Conservation (phyloP, 2,888 invertebrate species). For the Acanthopleura granulata region DNA sequence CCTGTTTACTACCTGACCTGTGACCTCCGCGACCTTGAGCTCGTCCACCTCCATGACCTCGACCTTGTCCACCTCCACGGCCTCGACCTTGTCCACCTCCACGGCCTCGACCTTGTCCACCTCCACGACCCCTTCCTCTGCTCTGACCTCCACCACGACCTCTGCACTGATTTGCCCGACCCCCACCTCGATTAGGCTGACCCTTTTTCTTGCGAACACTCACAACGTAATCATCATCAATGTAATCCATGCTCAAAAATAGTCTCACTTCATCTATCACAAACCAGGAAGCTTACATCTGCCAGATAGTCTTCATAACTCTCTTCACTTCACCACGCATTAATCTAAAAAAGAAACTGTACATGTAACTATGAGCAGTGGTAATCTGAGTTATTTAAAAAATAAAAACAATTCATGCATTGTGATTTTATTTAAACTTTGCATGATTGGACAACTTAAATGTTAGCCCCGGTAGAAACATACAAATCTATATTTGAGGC, state of each 20-base stretch:
- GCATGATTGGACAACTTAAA: too few relatives aligned
- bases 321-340: too few relatives aligned
- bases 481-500: too few relatives aligned
- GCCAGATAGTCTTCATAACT: too few relatives aligned
- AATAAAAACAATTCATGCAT: too few relatives aligned
- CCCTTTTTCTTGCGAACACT: constrained; percentile 36
- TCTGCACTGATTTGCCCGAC: not conserved
- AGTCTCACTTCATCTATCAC: too few relatives aligned
- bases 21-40: constrained; percentile 14
- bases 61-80: constrained; percentile 25
- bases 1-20: constrained; percentile 9
- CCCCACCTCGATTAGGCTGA: constrained; percentile 55
- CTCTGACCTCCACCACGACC: not conserved
- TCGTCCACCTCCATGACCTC: not conserved
- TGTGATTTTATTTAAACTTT: too few relatives aligned
- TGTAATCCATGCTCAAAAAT: not conserved
- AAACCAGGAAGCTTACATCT: too few relatives aligned
- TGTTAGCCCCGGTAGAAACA: too few relatives aligned
- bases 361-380: too few relatives aligned
- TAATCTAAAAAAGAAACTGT: too few relatives aligned
- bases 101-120: constrained; percentile 22
- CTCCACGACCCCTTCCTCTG: constrained; percentile 7
- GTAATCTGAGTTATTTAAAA: too few relatives aligned
- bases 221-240: constrained; percentile 9
- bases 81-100: constrained; percentile 32